Conservation (phyloP, 2,888 invertebrate species). For the Cryptus armator region DNA sequence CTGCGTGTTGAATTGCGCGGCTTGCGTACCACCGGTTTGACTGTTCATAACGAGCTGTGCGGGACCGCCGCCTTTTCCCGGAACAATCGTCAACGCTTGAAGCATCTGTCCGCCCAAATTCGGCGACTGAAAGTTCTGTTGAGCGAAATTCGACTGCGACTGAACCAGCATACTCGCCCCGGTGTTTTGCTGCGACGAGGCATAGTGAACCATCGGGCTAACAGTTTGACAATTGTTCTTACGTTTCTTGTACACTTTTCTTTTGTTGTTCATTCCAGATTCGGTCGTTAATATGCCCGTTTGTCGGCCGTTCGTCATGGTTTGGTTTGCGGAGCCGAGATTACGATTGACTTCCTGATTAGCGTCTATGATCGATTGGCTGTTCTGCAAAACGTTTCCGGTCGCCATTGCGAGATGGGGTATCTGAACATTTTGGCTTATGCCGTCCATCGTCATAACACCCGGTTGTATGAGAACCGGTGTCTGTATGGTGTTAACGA, state of each 20-base stretch:
- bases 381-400: slow-evolving; percentile 88
- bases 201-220: slow-evolving; percentile 90
- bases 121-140: slow-evolving; percentile 91
- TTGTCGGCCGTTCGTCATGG: slow-evolving; percentile 78
- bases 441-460: slow-evolving; percentile 91
- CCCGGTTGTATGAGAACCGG: slow-evolving; percentile 93
- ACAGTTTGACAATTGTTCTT: slow-evolving; percentile 90
- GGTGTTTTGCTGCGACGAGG: slow-evolving; percentile 87
- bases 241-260: slow-evolving; percentile 89
- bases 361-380: slow-evolving; percentile 85
- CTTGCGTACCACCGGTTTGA: slow-evolving; percentile 85
- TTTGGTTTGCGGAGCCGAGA: slow-evolving; percentile 73
- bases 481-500: slow-evolving; percentile 92
- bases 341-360: slow-evolving; percentile 83
- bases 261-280: slow-evolving; percentile 86
- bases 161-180: slow-evolving; percentile 88
- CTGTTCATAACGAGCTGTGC: slow-evolving; percentile 93
- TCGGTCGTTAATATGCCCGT: slow-evolving; percentile 89
- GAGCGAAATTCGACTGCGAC: slow-evolving; percentile 87
- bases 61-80: slow-evolving; percentile 90
- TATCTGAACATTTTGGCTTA: slow-evolving; percentile 90
- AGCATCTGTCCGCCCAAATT: slow-evolving; percentile 90
- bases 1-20: slow-evolving; percentile 88
- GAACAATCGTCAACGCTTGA: slow-evolving; percentile 92
- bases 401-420: slow-evolving; percentile 89